These are phyloP conservation scores for Formica aserva DNA, from an alignment of 2,888 invertebrate genomes.

Conservation along the genomic window DNA sequence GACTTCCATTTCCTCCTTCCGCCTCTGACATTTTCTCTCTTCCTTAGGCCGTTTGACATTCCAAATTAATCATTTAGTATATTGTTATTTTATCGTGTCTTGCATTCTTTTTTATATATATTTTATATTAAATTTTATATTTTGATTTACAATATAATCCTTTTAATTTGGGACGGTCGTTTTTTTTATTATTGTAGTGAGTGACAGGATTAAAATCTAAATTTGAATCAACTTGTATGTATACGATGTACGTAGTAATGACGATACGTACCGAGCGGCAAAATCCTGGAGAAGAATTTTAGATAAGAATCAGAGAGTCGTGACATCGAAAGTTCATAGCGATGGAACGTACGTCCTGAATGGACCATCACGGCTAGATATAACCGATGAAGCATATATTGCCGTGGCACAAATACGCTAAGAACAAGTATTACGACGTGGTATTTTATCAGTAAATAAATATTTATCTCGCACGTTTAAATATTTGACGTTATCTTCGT, in stretches of 20 bases:
- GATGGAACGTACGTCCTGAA: slow-evolving; percentile 44
- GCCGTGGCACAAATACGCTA: not conserved
- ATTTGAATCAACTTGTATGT: slow-evolving; percentile 4
- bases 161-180: not conserved
- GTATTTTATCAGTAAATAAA: slow-evolving; percentile 38
- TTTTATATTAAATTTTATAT: not conserved
- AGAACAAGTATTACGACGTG: slow-evolving; percentile 28
- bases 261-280: slow-evolving; percentile 36
- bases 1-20: not conserved
- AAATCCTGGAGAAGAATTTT: slow-evolving; percentile 28
- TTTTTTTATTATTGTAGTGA: slow-evolving; percentile 1
- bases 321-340: slow-evolving; percentile 53
- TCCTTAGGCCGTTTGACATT: not conserved
- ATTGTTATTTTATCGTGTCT: not conserved
- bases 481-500: slow-evolving; percentile 30
- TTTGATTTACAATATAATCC: not conserved
- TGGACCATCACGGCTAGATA: slow-evolving; percentile 22
- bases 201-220: not conserved
- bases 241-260: slow-evolving; percentile 18
- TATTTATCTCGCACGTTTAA: slow-evolving; percentile 10
- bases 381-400: not conserved
- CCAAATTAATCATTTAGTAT: not conserved
- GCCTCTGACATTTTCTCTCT: not conserved
- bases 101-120: too few species aligned
- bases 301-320: slow-evolving; percentile 52